Evolutionary conservation across 2,888 invertebrate genomes (phyloP).

Genomic region (Serrognathus titanus): DNA sequence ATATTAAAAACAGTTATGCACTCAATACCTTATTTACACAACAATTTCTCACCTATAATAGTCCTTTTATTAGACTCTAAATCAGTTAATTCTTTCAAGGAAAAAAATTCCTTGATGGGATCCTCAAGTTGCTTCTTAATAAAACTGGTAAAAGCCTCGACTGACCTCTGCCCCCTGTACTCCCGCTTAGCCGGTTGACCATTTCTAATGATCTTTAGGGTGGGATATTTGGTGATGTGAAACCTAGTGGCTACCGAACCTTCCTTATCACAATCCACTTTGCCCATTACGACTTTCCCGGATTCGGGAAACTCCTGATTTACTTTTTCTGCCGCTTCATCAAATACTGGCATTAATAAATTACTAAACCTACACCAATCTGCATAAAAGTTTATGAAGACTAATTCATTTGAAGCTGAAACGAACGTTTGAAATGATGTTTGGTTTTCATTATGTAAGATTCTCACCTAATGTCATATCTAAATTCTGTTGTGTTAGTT

Average conservation of each 20-base stretch:
- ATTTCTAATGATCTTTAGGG: slow-evolving; percentile 90
- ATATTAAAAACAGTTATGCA: background rate
- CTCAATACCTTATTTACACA: background rate
- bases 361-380: slow-evolving; percentile 99
- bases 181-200: slow-evolving; percentile 87
- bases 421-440: slow-evolving; percentile 35
- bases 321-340: slow-evolving; percentile 90
- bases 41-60: slow-evolving; percentile 64
- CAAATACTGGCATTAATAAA: slow-evolving; percentile 92
- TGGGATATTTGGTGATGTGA: slow-evolving; percentile 98
- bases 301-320: slow-evolving; percentile 71
- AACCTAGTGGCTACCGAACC: slow-evolving; percentile 82
- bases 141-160: slow-evolving; percentile 85
- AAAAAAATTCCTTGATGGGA: slow-evolving; percentile 74
- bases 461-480: slow-evolving; percentile 78
- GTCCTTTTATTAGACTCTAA: slow-evolving; percentile 79
- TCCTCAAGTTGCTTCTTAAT: slow-evolving; percentile 85
- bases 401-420: slow-evolving; percentile 92
- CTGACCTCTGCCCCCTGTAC: slow-evolving; percentile 84
- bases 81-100: slow-evolving; percentile 68
- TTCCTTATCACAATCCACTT: slow-evolving; percentile 96
- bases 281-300: slow-evolving; percentile 88
- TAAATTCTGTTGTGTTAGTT: slow-evolving; percentile 76
- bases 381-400: slow-evolving; percentile 98
- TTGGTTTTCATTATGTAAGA: background rate